Evolutionary conservation across 1,140 invertebrate species (phyloP).

Genomic region (silkworm (Bombyx mori)): DNA sequence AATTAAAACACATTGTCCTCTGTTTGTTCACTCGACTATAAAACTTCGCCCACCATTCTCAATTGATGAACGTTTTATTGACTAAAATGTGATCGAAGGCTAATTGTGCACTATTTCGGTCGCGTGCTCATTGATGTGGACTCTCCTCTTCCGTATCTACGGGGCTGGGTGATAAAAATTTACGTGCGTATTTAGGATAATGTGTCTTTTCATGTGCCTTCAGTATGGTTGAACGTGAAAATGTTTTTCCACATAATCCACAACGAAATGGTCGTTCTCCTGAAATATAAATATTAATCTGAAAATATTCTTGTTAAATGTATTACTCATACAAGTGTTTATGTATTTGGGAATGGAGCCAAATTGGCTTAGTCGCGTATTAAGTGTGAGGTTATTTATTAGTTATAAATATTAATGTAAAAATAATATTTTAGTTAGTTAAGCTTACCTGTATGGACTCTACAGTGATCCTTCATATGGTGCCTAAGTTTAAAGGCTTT

Average conservation of each 20-base stretch:
- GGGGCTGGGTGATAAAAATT: constrained; percentile 87
- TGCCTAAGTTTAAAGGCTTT: constrained; percentile 91
- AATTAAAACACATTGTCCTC: constrained; percentile 67
- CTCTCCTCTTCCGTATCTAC: constrained; percentile 86
- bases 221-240: constrained; percentile 89
- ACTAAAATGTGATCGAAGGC: constrained; percentile 32
- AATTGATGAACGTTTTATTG: constrained; percentile 37
- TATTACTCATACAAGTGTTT: too few species aligned
- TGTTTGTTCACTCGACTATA: constrained; percentile 51
- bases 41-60: constrained; percentile 39
- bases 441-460: constrained; percentile 84
- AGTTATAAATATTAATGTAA: too few species aligned
- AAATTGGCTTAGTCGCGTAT: too few species aligned
- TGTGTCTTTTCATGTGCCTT: constrained; percentile 94
- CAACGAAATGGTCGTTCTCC: constrained; percentile 91
- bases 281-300: constrained; percentile 30
- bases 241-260: constrained; percentile 89
- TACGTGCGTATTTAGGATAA: constrained; percentile 89
- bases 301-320: too few species aligned
- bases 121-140: constrained; percentile 76
- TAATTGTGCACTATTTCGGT: constrained; percentile 34
- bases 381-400: too few species aligned
- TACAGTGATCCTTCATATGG: constrained; percentile 94
- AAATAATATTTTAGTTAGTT: too few species aligned
- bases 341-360: too few species aligned